Evolutionary conservation across 2,888 invertebrate species (phyloP).

Genomic region (Scaptodrosophila latifasciaeformis): DNA sequence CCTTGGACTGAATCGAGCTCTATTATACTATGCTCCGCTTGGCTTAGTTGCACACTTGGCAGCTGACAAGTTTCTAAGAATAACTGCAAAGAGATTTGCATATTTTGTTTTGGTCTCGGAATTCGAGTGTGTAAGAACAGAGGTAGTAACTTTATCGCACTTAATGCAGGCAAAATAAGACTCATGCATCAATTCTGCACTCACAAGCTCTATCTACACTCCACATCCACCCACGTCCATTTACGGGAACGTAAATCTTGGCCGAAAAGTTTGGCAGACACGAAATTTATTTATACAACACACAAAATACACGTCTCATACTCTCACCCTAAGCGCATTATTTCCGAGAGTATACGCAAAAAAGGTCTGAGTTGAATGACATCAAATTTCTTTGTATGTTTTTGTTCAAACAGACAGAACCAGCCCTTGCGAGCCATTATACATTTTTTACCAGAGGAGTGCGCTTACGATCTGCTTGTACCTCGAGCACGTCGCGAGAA

Average conservation of each 20-base stretch:
- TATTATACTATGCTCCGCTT: conserved; percentile 35
- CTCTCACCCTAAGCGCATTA: no score
- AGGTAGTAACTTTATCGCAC: conserved; percentile 52
- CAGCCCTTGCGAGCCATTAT: conserved; percentile 61
- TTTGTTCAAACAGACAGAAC: conserved; percentile 28
- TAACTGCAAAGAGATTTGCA: conserved; percentile 65
- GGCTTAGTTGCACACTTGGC: conserved; percentile 43
- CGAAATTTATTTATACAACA: conserved; percentile 52
- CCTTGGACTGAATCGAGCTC: conserved; percentile 26
- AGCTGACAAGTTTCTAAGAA: conserved; percentile 66
- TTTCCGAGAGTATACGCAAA: no score
- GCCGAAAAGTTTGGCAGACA: conserved; percentile 59
- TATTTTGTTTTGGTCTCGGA: conserved; percentile 44
- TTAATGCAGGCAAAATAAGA: conserved; percentile 42
- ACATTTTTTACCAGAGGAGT: conserved; percentile 63
- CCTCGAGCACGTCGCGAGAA: conserved; percentile 50
- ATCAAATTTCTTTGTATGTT: no score
- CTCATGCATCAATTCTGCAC: conserved; percentile 28
- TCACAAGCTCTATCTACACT: conserved; percentile 19
- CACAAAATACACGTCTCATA: no score
- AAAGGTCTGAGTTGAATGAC: no score
- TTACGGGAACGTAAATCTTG: conserved; percentile 51
- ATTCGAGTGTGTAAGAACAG: neutral
- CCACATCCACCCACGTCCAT: conserved; percentile 8
- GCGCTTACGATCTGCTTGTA: conserved; percentile 57